Percentiles rank a stretch among this genome's conserved stretches.
phyloP scores from a whole-genome alignment of 2,113 vertebrate genomes.

The Ascaphus truei region DNA sequence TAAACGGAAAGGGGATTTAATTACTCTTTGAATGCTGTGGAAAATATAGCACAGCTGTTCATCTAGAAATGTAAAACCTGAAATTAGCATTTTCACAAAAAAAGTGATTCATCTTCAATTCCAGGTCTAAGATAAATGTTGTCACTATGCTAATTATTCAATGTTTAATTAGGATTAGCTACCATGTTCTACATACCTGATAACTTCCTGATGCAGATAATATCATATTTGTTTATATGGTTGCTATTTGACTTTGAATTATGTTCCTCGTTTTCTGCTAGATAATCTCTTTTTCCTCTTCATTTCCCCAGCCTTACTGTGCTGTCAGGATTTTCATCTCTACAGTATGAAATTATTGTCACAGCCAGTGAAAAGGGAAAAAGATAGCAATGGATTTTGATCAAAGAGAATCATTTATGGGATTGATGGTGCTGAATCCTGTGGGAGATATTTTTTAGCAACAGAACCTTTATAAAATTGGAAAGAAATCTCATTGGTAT shows the following conservation, averaged over 20 bases:
- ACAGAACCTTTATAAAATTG: neutral
- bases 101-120: constrained; percentile 15
- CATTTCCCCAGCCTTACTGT: no score
- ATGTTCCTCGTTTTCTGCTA: neutral
- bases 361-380: neutral
- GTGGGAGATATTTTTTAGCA: neutral
- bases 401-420: constrained; percentile 13
- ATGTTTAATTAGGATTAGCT: constrained; percentile 22
- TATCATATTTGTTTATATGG: no score
- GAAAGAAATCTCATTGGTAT: neutral
- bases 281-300: neutral
- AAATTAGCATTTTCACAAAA: constrained; percentile 29
- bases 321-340: no score
- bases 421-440: neutral
- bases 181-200: constrained; percentile 4
- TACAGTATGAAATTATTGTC: no score
- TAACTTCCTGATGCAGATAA: neutral
- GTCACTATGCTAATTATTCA: constrained; percentile 16
- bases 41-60: constrained; percentile 34
- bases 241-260: no score
- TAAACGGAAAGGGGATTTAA: constrained; percentile 25
- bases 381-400: neutral
- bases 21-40: constrained; percentile 20
- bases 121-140: constrained; percentile 3
- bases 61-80: constrained; percentile 4